Evolutionary conservation across 2,113 vertebrate genomes (phyloP), one percentile per base, ranked within the genome.

Genomic region (Falcunculus frontatus): DNA sequence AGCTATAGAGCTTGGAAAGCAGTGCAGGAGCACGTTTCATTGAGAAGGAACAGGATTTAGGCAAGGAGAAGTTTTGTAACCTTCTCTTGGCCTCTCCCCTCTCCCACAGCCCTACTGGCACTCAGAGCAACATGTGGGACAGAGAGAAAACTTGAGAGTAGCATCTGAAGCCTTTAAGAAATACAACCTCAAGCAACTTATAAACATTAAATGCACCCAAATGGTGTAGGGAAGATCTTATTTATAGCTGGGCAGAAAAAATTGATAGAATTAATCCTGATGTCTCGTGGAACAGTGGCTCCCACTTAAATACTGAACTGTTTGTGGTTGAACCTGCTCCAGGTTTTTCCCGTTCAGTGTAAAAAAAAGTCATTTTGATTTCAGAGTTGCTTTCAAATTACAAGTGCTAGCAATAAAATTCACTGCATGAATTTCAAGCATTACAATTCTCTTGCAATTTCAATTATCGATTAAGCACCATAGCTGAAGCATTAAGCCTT

Each of bases 401-500:
- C 94, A 97, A 96, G 90, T 46, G 44, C 77, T 72, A 94, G 91
- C 94, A 96, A 92, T 96, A 95, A 96, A 95, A 95, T 95, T 97
- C 94, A 96, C 93, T 60, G 79, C 67, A 77, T 42, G 67, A 95
- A 83, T 93, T 96, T 96, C 79, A 78, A 93, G 84, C 81, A 78
- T 75, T 94, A 90, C 81, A 90, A 65, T 94, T 91, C 89, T 96
- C 90, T 55, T 70, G 90, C 8, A 1, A 95, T 91, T 96, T 96
- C 96, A 96, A 81, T 95, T 97, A 97, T 96, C 1, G 76, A 97
- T 96, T 95, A 95, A 96, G 69, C 44, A 75, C 79, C 73, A 69
- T 29, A 13, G 79, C 33, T 80, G 87, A 93, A 96, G 35, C 65
- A 91, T 85, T 96, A 94, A 84, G 89, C 49, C 77, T 79, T 17